A percentile compares a stretch with the other conserved stretches of the same genome.
Evolutionary conservation across 30 jellyfish, hydroid and myxozoan genomes (phyloP).

Genomic region (Cassiopea andromeda): DNA sequence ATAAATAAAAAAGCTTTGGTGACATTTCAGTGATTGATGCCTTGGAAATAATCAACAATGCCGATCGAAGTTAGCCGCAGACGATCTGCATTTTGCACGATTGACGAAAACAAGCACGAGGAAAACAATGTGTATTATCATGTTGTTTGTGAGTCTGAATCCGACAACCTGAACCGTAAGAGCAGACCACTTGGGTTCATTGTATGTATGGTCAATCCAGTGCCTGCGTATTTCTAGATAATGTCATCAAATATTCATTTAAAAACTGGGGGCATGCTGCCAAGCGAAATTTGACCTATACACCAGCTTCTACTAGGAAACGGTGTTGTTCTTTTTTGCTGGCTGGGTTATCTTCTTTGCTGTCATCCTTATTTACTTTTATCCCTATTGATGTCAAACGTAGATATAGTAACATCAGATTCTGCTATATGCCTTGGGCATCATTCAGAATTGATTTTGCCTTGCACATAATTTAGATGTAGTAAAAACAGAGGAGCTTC

Average conservation of each 20-base stretch:
- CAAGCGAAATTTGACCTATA: background rate
- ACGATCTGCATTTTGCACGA: slow-evolving; percentile 38
- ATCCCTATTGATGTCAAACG: too few relatives aligned
- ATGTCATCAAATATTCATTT: slow-evolving; percentile 1
- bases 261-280: slow-evolving; percentile 3
- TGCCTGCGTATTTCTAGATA: slow-evolving; percentile 9
- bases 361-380: too few relatives aligned
- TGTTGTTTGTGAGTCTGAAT: slow-evolving; percentile 18
- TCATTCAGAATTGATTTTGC: too few relatives aligned
- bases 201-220: slow-evolving; percentile 12
- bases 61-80: slow-evolving; percentile 16
- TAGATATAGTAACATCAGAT: too few relatives aligned
- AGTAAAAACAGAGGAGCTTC: too few relatives aligned
- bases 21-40: background rate
- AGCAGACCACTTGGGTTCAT: slow-evolving; percentile 28
- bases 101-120: slow-evolving; percentile 65
- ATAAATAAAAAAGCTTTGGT: background rate
- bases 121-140: slow-evolving; percentile 16
- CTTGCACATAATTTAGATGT: too few relatives aligned
- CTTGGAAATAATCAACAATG: slow-evolving; percentile 12
- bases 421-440: too few relatives aligned
- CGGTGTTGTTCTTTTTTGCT: too few relatives aligned
- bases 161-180: slow-evolving; percentile 24
- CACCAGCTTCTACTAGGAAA: too few relatives aligned
- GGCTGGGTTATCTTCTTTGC: too few relatives aligned